Evolutionary conservation across 2,888 invertebrate species (phyloP).

Genomic region (Adelphocoris suturalis): DNA sequence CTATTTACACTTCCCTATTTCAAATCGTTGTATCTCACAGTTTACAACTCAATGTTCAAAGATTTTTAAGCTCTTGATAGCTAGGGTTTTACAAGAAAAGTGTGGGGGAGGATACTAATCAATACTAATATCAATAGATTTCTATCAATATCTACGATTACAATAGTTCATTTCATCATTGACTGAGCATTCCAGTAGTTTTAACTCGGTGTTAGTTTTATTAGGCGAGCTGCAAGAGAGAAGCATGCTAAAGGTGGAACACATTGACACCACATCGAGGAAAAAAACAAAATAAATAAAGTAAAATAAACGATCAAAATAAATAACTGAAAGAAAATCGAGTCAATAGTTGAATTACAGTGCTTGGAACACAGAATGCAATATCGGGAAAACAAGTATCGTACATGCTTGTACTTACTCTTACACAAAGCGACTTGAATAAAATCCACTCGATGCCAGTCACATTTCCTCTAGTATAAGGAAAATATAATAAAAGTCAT

Average conservation of each 20-base stretch:
- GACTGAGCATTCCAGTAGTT: too few species aligned
- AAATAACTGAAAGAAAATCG: conserved; percentile 7
- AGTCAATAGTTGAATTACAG: background rate
- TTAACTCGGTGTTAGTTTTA: background rate
- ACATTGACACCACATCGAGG: conserved; percentile 52
- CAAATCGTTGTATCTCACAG: too few species aligned
- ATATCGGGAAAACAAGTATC: conserved; percentile 26
- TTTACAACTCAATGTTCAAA: too few species aligned
- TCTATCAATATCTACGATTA: too few species aligned
- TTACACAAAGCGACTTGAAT: conserved; percentile 26
- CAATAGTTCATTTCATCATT: too few species aligned
- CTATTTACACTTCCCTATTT: too few species aligned
- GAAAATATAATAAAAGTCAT: background rate
- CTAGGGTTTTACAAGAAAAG: too few species aligned
- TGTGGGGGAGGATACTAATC: too few species aligned
- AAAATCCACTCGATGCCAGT: conserved; percentile 55
- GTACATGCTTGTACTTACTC: conserved; percentile 56
- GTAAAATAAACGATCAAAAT: background rate
- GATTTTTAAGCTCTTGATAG: too few species aligned
- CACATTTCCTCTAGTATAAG: conserved; percentile 24
- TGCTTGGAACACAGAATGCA: conserved; percentile 43
- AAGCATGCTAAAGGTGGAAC: conserved; percentile 52
- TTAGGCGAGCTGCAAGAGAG: conserved; percentile 46
- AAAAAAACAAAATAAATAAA: background rate
- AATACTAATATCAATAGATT: too few species aligned